A percentile compares a stretch with the other conserved stretches of the same genome.
phyloP scores from a whole-genome alignment of 2,888 invertebrate species.

The Ormyrus pomaceus region DNA sequence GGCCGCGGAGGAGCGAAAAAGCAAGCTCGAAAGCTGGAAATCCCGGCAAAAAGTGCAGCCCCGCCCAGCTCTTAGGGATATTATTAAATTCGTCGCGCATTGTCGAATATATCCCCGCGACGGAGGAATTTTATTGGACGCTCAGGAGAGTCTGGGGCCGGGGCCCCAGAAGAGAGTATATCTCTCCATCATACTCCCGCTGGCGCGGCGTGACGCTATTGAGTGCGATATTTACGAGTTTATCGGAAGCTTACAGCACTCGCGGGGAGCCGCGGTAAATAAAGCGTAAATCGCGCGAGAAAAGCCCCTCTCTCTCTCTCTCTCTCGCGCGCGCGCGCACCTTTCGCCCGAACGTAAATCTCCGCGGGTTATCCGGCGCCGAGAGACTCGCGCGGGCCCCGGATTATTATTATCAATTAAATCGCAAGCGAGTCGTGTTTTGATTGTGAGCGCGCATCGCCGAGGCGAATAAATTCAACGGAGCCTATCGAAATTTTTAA shows the following conservation, averaged over 20 bases:
- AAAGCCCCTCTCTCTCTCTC: background rate
- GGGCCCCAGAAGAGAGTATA: background rate
- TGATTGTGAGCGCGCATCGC: too few species aligned
- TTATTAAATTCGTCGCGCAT: slow-evolving; percentile 63
- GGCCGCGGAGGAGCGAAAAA: too few species aligned
- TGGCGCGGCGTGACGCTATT: slow-evolving; percentile 46
- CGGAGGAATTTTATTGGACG: slow-evolving; percentile 61
- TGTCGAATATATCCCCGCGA: slow-evolving; percentile 57
- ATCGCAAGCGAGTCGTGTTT: slow-evolving; percentile 1
- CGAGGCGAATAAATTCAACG: too few species aligned
- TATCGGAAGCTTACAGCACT: slow-evolving; percentile 52
- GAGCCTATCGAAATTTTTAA: too few species aligned
- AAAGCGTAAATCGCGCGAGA: slow-evolving; percentile 47
- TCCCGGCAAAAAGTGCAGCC: slow-evolving; percentile 22
- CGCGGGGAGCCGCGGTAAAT: slow-evolving; percentile 48
- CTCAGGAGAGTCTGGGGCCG: background rate
- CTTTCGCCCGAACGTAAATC: slow-evolving; percentile 37
- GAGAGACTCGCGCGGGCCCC: slow-evolving; percentile 24
- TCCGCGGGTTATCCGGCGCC: slow-evolving; percentile 51
- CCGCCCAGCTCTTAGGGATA: slow-evolving; percentile 50
- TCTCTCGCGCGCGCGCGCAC: background rate
- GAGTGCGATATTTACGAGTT: slow-evolving; percentile 54
- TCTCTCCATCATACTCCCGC: slow-evolving; percentile 28
- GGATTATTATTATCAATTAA: slow-evolving; percentile 60
- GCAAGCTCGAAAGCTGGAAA: too few species aligned